A percentile compares a stretch with the other conserved stretches of the same genome.
phyloP scores from a whole-genome alignment of 2,113 vertebrate species.

The Sarotherodon lohbergeri region DNA sequence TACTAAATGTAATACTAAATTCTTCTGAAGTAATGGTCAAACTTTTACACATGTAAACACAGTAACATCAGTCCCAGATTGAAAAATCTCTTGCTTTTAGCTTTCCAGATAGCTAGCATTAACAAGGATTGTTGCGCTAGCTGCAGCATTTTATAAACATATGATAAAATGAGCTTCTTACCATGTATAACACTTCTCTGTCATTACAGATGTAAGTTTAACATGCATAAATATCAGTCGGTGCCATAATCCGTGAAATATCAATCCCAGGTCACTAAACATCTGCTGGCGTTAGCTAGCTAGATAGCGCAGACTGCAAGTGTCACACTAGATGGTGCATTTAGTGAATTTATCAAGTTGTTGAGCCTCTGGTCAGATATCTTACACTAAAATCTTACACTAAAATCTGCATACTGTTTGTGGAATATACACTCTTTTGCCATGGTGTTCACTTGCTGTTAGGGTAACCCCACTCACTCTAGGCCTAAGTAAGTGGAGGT shows the following conservation, averaged over 20 bases:
- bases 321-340: neutral
- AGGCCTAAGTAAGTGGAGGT: neutral
- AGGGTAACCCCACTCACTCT: neutral
- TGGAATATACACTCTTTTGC: neutral
- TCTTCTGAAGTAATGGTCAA: neutral
- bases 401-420: neutral
- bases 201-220: neutral
- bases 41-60: neutral
- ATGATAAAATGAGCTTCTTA: too few relatives aligned
- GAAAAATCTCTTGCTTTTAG: neutral
- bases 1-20: neutral
- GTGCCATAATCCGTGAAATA: neutral
- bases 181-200: neutral
- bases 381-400: neutral
- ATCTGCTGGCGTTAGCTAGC: neutral
- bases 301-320: neutral
- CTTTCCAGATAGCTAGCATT: neutral
- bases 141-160: neutral
- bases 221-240: neutral
- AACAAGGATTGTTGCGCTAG: neutral
- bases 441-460: neutral
- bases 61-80: neutral
- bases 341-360: neutral
- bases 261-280: neutral
- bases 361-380: neutral